Percentiles rank a stretch among this genome's conserved stretches.
These are phyloP conservation scores for Troides oblongomaculatus DNA, from an alignment of 2,888 invertebrate species.

Conservation along the genomic window DNA sequence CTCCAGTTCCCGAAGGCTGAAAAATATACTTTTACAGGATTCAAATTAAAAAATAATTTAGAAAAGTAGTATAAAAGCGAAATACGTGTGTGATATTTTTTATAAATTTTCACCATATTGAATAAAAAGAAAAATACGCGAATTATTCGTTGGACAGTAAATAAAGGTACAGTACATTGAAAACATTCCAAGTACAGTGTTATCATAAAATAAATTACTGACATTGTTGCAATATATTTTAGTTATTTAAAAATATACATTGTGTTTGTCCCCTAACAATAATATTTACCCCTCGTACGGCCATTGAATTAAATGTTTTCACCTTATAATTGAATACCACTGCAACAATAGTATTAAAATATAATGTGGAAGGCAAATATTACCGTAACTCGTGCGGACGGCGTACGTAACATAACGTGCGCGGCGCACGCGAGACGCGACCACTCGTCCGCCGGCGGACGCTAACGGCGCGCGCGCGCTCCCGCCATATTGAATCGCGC, in stretches of 20 bases:
- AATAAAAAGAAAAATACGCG: no score
- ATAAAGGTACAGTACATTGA: no score
- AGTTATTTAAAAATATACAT: neutral
- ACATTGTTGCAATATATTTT: neutral
- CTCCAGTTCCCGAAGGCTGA: no score
- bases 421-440: slow-evolving; percentile 44
- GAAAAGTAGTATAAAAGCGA: no score
- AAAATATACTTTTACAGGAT: no score
- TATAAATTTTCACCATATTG: no score
- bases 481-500: slow-evolving; percentile 47
- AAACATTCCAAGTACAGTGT: neutral
- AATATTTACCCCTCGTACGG: neutral
- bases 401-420: slow-evolving; percentile 50
- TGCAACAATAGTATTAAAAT: slow-evolving; percentile 4
- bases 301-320: neutral
- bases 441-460: slow-evolving; percentile 60
- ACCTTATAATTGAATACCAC: slow-evolving; percentile 14
- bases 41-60: no score
- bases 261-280: neutral
- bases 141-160: no score
- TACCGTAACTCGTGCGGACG: slow-evolving; percentile 51
- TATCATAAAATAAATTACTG: neutral
- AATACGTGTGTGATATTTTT: no score
- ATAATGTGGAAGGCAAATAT: slow-evolving; percentile 47
- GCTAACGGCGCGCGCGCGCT: slow-evolving; percentile 53